A percentile compares a stretch with the other conserved stretches of the same genome.
phyloP scores from a whole-genome alignment of 2,113 vertebrate genomes.

The Strix uralensis region DNA sequence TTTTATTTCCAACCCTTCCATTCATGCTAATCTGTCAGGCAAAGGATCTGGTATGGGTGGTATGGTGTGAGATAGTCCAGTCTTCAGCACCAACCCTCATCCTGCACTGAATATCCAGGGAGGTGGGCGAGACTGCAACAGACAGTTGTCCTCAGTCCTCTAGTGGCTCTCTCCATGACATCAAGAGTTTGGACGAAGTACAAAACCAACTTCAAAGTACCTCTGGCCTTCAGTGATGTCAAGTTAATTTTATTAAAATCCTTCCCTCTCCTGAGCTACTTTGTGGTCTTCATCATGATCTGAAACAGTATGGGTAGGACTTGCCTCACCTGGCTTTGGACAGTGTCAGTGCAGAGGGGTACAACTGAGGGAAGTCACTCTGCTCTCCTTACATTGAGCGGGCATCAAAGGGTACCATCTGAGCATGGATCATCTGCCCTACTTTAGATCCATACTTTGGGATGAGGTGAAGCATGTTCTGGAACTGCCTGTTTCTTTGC shows the following conservation, averaged over 20 bases:
- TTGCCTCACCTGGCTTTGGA: background rate
- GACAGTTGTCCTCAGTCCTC: accelerated
- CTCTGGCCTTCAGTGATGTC: background rate
- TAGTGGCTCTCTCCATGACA: background rate
- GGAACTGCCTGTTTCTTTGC: background rate
- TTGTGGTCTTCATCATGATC: background rate
- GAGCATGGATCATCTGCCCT: background rate
- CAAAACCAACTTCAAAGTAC: background rate
- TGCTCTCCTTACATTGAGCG: background rate
- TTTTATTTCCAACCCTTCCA: background rate
- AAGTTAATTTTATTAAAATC: background rate
- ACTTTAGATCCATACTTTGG: background rate
- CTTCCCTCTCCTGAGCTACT: background rate
- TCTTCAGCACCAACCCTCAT: background rate
- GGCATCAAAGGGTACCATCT: background rate
- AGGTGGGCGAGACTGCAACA: background rate
- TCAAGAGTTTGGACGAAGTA: background rate
- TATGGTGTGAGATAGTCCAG: background rate
- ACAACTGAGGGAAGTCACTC: background rate
- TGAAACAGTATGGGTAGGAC: background rate
- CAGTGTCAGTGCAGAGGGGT: background rate
- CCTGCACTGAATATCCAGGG: background rate
- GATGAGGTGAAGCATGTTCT: background rate
- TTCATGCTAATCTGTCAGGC: background rate
- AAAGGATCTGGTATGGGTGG: background rate